Base-by-base conservation (phyloP, 2,888 invertebrate genomes). In the Dichetophora obliterata region DNA sequence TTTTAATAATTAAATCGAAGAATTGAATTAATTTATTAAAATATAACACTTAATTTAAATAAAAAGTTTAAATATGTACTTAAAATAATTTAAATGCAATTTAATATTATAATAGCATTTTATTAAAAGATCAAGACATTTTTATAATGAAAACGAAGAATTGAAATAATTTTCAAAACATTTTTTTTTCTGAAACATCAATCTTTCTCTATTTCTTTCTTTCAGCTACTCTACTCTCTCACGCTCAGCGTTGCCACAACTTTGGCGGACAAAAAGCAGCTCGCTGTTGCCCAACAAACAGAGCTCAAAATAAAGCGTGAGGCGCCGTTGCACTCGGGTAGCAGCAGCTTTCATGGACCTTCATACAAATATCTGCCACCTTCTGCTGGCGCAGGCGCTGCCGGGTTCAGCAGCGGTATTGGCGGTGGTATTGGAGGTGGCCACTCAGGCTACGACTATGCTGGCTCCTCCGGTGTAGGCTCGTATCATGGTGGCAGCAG, bases 291-390 rank as follows among this genome's bases (percentile, higher is more conserved):
- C 34, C 72, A 72, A 70, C 24, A 57, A 16, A 63, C 70, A 5
- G 52, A 34, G 9, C 61, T 63, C 16, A 86, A 86, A 43, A 79
- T 82, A 85, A 86, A 76, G 24, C 82, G 87, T 27, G 87, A 87
- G 65, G 86, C 85, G 4, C 82, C 83, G 0, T 31, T 85, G 1
- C 80, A 83, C 57, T 82, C 79, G 52, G 83, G 85, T 63, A 78
- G 80, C n/a, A 78, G 79, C 61, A 37, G 78, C 19, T 86, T 85
- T 43, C 83, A 86, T 75, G 86, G 86, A 37, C 86, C 86, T 69
- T 85, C 86, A 5, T 83, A 86, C 76, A 86, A 86, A 72, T 87
- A 86, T 31, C 73, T 86, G 79, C 86, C 87, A 5, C 87, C 86
- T 2, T 74, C 80, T 0, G 14, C 77, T 0, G 37, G 34, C 16